Base-by-base conservation (phyloP, 2,113 vertebrate genomes). In the Lepus timidus region DNA sequence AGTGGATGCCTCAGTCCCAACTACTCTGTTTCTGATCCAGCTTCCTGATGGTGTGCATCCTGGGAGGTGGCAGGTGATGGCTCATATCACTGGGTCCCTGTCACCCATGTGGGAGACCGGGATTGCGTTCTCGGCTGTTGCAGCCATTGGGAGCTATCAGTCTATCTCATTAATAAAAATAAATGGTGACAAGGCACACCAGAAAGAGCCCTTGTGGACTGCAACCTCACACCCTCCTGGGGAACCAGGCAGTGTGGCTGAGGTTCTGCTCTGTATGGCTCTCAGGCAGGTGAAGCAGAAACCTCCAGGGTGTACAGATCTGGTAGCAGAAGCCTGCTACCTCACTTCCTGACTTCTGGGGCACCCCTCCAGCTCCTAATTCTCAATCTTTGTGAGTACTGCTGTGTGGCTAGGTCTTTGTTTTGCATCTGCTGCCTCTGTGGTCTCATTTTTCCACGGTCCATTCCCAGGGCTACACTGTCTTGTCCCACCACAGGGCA, bases 381-480 rank as follows among this genome's bases (percentile, higher is more conserved):
- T 19, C 58, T 61, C 58, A 61, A 44, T 44, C 44, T 44, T 44
- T 44, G 44, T 44, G 44, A 44, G 44, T 44, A 44, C 44, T 44
- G 44, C 44, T 7, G 44, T 44, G 6, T 44, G 44, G 44, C 44
- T 6, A 64, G 7, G 33, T 6, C 76, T 71, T 61, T 88, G 73
- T 25, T 86, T 76, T 31, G n/a, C 19, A 29, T 68, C 68, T 62
- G 25, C 61, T 51, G 79, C 65, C 90, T 27, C 58, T 31, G 29
- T 4, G 9, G 22, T 58, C n/a, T n/a, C 0, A 20, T 33, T 70
- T 87, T 71, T 14, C 4, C 29, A 3, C 33, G 22, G 64, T 36
- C 19, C 19, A 0, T 27, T 83, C 19, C 49, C 6, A 0, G 5
- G 11, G 20, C 68, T 68, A 6, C 9, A 1, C 17, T 70, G 22